phyloP scores from a whole-genome alignment of 2,888 invertebrate genomes.

The Eupithecia tripunctaria region DNA sequence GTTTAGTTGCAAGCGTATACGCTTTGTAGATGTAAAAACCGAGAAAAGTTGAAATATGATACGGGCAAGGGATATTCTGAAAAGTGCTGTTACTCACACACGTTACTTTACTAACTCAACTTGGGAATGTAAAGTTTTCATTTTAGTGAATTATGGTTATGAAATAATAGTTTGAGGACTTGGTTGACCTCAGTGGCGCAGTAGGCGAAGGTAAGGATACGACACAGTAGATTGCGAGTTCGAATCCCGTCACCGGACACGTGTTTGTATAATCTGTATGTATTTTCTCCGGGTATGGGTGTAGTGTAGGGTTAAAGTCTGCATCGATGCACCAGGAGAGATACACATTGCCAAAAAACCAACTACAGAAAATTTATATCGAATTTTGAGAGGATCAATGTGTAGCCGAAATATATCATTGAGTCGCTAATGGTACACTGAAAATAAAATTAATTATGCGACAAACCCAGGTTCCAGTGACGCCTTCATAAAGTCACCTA shows the following conservation, averaged over 20 bases:
- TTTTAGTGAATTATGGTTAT: background rate
- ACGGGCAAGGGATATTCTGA: background rate
- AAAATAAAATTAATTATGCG: background rate
- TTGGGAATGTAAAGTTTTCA: background rate
- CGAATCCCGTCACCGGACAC: background rate
- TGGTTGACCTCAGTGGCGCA: background rate
- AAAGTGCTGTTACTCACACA: background rate
- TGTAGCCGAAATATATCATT: no score
- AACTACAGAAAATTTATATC: no score
- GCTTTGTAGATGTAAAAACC: background rate
- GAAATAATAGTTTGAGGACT: background rate
- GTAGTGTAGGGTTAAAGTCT: background rate
- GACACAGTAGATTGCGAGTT: background rate
- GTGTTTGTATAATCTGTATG: background rate
- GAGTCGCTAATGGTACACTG: no score
- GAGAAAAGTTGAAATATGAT: constrained; percentile 10
- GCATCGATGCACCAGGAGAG: background rate
- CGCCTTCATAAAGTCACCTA: background rate
- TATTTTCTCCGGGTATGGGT: background rate
- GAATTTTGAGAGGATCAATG: no score
- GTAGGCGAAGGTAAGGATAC: background rate
- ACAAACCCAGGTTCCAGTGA: background rate
- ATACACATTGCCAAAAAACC: background rate
- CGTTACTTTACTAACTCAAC: background rate
- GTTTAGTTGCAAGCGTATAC: background rate